Evolutionary conservation across 2,888 invertebrate genomes (phyloP).

Genomic region (Tinea trinotella): DNA sequence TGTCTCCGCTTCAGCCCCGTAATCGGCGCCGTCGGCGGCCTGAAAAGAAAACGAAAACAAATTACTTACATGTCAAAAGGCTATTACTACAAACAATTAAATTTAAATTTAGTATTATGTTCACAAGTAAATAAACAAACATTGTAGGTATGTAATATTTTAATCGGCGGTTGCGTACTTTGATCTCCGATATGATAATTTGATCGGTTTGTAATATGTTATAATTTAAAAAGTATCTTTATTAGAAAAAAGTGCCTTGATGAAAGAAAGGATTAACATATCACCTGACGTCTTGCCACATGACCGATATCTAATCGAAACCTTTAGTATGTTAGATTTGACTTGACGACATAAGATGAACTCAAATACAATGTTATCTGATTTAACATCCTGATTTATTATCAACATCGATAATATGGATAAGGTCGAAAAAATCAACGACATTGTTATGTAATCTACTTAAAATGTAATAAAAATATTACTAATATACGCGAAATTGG

Average conservation of each 20-base stretch:
- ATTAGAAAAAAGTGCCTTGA: neutral
- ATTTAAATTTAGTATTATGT: neutral
- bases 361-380: neutral
- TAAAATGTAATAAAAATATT: neutral
- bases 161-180: neutral
- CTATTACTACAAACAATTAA: neutral
- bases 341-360: constrained; percentile 5
- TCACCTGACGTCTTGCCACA: constrained; percentile 46
- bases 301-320: constrained; percentile 33
- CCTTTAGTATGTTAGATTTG: neutral
- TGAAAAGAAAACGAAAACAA: constrained; percentile 32
- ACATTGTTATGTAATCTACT: neutral
- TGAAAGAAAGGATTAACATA: constrained; percentile 19
- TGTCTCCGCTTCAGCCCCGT: constrained; percentile 50
- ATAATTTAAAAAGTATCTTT: neutral
- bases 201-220: neutral
- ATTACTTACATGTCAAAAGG: neutral
- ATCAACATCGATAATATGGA: constrained; percentile 8
- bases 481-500: no score
- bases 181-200: neutral
- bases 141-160: neutral
- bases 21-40: constrained; percentile 55
- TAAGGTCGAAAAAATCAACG: constrained; percentile 10
- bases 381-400: constrained; percentile 11
- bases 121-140: neutral